Evolutionary conservation across 2,113 vertebrate species (phyloP).

Genomic region (Oncorhynchus gorbuscha): DNA sequence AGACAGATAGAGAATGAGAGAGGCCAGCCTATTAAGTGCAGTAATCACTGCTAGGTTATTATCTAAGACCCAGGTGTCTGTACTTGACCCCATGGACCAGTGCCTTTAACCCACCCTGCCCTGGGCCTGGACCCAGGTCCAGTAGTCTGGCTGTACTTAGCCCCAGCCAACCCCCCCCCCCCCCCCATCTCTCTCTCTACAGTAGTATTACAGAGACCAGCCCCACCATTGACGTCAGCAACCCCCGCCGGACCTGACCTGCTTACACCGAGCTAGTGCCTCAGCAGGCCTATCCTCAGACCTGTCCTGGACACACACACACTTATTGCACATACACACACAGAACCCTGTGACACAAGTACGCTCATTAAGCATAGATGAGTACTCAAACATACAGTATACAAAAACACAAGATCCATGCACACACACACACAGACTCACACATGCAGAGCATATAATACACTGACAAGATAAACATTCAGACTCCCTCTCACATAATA

Average conservation of each 20-base stretch:
- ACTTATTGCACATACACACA: conserved; percentile 30
- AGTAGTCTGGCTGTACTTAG: conserved; percentile 31
- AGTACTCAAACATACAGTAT: conserved; percentile 35
- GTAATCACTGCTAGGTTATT: conserved; percentile 94
- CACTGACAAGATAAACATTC: conserved; percentile 53
- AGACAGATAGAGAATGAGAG: neutral
- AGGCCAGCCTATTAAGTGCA: conserved; percentile 87
- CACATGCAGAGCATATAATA: conserved; percentile 35
- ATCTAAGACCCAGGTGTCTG: conserved; percentile 92
- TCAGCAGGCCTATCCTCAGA: conserved; percentile 13
- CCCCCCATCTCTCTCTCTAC: neutral
- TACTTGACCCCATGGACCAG: conserved; percentile 84
- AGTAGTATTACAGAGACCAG: conserved; percentile 52
- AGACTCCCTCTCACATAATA: conserved; percentile 46
- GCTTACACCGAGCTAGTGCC: neutral
- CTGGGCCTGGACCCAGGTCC: neutral
- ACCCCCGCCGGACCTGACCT: conserved; percentile 46
- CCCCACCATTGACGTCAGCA: conserved; percentile 57
- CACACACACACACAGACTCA: conserved; percentile 1
- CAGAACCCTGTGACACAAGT: conserved; percentile 47
- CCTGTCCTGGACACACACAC: conserved; percentile 41
- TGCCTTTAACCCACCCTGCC: conserved; percentile 83
- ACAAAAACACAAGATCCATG: conserved; percentile 16
- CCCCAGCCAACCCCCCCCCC: too few relatives aligned
- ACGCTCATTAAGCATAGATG: conserved; percentile 59